These are phyloP conservation scores for Dendrophyllia cribrosa DNA, from an alignment of 64 coral and sea anemone species.

Conservation along the genomic window DNA sequence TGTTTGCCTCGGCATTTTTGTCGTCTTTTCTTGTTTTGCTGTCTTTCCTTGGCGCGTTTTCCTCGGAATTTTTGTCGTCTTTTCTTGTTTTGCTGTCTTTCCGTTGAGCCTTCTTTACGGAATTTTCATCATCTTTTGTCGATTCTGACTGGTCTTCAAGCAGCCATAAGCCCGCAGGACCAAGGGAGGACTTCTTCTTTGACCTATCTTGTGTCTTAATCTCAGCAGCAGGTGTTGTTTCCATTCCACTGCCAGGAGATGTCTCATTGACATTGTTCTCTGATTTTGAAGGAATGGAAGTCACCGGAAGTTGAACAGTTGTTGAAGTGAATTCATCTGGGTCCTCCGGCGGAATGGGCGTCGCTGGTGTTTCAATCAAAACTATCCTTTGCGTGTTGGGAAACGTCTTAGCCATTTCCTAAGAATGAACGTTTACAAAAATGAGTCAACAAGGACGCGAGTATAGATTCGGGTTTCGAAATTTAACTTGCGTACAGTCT, in stretches of 20 bases:
- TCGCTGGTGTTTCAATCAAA: constrained; percentile 22
- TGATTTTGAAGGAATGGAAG: neutral
- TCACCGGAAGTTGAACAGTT: neutral
- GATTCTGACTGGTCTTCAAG: neutral
- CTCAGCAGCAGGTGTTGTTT: neutral
- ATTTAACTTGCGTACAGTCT: too few species aligned
- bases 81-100: neutral
- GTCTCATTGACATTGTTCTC: neutral
- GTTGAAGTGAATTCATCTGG: neutral
- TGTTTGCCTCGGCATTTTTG: neutral
- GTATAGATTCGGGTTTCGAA: too few species aligned
- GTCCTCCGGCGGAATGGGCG: constrained; percentile 24
- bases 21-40: neutral
- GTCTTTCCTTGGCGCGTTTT: neutral
- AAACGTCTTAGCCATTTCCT: neutral
- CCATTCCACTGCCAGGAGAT: neutral
- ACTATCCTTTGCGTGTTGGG: constrained; percentile 6
- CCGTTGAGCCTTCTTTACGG: neutral
- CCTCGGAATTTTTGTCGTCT: neutral
- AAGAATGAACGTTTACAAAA: neutral
- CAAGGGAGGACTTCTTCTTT: constrained; percentile 16
- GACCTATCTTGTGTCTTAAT: neutral
- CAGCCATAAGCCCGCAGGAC: neutral
- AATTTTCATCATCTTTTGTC: neutral
- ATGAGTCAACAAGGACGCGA: too few species aligned